Evolutionary conservation across 2,888 invertebrate species (phyloP).

Genomic region (Neoscelio sp.): DNA sequence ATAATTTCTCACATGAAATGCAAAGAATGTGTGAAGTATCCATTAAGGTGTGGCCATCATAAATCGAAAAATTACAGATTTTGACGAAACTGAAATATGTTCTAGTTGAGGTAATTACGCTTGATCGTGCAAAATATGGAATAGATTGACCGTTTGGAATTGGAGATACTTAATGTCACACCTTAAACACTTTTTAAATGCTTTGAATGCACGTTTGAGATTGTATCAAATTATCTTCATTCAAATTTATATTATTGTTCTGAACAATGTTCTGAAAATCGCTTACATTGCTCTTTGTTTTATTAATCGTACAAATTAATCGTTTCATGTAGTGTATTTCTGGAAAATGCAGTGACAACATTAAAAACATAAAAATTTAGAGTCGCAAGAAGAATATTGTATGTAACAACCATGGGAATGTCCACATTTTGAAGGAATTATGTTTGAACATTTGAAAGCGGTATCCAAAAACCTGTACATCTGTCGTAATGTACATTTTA

Average conservation of each 20-base stretch:
- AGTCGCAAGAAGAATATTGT: too few relatives aligned
- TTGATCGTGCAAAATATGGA: too few relatives aligned
- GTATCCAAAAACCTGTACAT: not conserved
- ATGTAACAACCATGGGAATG: too few relatives aligned
- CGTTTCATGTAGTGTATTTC: slow-evolving; percentile 40
- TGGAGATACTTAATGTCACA: too few relatives aligned
- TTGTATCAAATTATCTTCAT: slow-evolving; percentile 17
- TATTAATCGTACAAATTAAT: slow-evolving; percentile 30
- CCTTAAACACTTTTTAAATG: too few relatives aligned
- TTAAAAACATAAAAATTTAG: too few relatives aligned
- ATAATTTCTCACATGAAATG: slow-evolving; percentile 37
- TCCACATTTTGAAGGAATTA: slow-evolving; percentile 17
- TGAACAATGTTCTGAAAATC: too few relatives aligned
- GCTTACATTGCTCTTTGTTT: slow-evolving; percentile 17
- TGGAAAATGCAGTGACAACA: slow-evolving; percentile 62
- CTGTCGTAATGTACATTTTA: not conserved
- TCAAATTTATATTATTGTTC: slow-evolving; percentile 19
- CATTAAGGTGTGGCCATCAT: too few relatives aligned
- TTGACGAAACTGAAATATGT: too few relatives aligned
- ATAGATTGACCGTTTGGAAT: too few relatives aligned
- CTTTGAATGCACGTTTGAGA: not conserved
- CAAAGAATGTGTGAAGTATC: slow-evolving; percentile 25
- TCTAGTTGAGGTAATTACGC: too few relatives aligned
- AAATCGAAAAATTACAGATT: too few relatives aligned
- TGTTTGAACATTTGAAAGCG: not conserved